Evolutionary conservation across 2,797 vertebrate species (phyloP).

Genomic region (Crotalus adamanteus): DNA sequence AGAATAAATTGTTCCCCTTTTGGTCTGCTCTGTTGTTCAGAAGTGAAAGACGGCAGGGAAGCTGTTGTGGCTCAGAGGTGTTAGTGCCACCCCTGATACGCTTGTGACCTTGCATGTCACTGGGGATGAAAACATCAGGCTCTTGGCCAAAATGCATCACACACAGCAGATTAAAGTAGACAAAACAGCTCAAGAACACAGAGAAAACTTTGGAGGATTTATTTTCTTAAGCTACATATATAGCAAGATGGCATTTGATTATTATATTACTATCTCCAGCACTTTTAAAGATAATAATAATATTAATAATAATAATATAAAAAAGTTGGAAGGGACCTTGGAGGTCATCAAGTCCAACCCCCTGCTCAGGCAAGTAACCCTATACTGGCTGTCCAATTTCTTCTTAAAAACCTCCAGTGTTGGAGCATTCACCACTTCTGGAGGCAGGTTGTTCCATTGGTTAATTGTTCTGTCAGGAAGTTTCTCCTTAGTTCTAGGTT

Average conservation of each 20-base stretch:
- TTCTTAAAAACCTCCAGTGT: too few relatives aligned
- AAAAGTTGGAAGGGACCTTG: too few relatives aligned
- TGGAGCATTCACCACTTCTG: too few relatives aligned
- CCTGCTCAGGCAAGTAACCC: too few relatives aligned
- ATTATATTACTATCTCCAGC: neutral
- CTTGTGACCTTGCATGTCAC: too few relatives aligned
- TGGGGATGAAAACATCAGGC: neutral
- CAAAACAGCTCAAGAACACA: neutral
- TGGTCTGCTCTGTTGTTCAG: neutral
- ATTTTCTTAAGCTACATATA: neutral
- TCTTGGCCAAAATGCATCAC: neutral
- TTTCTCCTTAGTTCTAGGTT: too few relatives aligned
- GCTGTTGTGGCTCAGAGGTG: neutral
- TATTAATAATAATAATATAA: too few relatives aligned
- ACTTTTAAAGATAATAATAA: neutral
- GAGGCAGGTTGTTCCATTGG: too few relatives aligned
- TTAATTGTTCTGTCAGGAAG: too few relatives aligned
- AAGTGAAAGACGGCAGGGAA: neutral
- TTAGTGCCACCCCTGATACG: neutral
- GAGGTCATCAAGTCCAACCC: too few relatives aligned
- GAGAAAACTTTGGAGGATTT: neutral
- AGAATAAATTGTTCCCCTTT: neutral
- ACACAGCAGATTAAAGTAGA: neutral
- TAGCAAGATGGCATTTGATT: neutral
- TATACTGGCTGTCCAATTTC: too few relatives aligned